Conservation (phyloP, 2,797 vertebrate genomes). For the Mus caroli region DNA sequence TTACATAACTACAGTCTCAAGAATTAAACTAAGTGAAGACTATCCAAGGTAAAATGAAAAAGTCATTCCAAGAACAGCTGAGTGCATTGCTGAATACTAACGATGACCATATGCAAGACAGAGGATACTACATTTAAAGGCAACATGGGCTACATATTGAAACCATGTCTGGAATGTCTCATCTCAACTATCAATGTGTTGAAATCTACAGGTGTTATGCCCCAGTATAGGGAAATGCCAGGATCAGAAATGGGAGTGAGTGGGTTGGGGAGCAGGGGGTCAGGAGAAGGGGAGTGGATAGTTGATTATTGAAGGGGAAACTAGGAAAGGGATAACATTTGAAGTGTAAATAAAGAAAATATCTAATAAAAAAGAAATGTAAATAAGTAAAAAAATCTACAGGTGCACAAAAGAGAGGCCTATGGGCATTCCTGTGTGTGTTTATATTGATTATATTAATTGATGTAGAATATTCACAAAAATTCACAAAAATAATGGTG, state of each 20-base stretch:
- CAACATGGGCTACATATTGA: not conserved
- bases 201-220: not conserved
- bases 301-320: no score
- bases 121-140: not conserved
- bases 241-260: no score
- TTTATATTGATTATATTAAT: not conserved
- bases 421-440: accelerated
- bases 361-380: no score
- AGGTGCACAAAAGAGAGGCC: not conserved
- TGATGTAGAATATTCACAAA: not conserved
- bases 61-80: not conserved
- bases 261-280: no score
- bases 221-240: no score
- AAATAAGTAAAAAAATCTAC: not conserved
- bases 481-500: no score
- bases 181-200: not conserved
- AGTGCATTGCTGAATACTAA: not conserved
- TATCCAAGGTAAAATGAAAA: not conserved
- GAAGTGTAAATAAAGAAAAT: no score
- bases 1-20: not conserved
- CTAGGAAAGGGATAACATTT: no score
- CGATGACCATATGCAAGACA: not conserved
- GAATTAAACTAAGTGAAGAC: not conserved
- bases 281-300: no score
- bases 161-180: not conserved